Evolutionary conservation across 2,888 invertebrate genomes (phyloP).

Genomic region (Caenorhabditis sp.): DNA sequence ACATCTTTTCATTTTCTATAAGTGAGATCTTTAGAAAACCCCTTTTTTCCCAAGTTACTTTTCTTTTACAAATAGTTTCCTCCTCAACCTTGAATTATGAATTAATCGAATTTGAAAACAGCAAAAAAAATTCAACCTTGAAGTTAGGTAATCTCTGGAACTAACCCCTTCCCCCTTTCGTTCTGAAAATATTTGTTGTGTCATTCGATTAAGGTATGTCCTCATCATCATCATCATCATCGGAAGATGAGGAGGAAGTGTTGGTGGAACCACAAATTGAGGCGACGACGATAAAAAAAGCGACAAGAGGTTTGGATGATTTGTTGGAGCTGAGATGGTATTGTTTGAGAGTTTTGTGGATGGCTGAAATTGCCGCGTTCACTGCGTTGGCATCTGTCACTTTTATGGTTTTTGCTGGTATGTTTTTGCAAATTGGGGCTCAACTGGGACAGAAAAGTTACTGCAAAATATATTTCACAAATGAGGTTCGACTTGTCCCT

Average conservation of each 20-base stretch:
- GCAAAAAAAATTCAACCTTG: slow-evolving; percentile 7
- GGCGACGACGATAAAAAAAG: neutral
- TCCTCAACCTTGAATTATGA: neutral
- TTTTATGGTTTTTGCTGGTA: slow-evolving; percentile 40
- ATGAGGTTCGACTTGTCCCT: no score
- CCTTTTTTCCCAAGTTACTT: no score
- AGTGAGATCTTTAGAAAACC: no score
- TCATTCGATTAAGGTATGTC: neutral
- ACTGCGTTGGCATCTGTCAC: slow-evolving; percentile 32
- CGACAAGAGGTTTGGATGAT: slow-evolving; percentile 28
- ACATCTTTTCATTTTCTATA: no score
- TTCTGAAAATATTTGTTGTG: neutral
- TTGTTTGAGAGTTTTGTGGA: slow-evolving; percentile 25
- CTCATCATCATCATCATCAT: slow-evolving; percentile 10
- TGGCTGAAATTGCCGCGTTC: slow-evolving; percentile 36
- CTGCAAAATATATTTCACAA: no score
- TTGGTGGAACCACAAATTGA: slow-evolving; percentile 16
- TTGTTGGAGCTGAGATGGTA: slow-evolving; percentile 35
- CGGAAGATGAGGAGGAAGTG: slow-evolving; percentile 24
- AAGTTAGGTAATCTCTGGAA: slow-evolving; percentile 5
- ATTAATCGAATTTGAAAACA: neutral
- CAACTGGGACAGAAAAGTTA: no score
- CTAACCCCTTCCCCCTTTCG: neutral
- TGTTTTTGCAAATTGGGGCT: no score
- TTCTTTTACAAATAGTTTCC: neutral